Evolutionary conservation across 2,888 invertebrate species (phyloP).

Genomic region (Crematogaster levior): DNA sequence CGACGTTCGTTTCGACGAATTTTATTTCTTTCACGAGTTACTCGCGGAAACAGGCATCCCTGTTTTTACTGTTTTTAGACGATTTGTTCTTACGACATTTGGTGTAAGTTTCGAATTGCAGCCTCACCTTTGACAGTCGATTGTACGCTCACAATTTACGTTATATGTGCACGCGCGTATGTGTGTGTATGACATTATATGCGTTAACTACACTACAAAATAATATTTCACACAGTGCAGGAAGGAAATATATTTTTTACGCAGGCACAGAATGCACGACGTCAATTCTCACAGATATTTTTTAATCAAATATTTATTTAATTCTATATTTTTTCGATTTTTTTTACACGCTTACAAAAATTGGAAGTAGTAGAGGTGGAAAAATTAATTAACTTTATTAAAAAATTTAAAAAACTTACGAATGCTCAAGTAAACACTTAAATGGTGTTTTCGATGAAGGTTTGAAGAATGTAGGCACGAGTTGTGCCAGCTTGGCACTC

Average conservation of each 20-base stretch:
- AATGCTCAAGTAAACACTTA: slow-evolving; percentile 40
- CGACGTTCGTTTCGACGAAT: slow-evolving; percentile 14
- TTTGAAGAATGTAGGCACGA: slow-evolving; percentile 60
- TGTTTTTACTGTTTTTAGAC: slow-evolving; percentile 17
- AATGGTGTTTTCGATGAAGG: slow-evolving; percentile 60
- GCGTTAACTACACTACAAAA: not conserved
- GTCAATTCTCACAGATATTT: not conserved
- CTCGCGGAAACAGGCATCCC: slow-evolving; percentile 23
- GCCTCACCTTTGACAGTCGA: not conserved
- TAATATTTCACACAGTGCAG: not conserved
- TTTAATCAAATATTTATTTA: slow-evolving; percentile 12
- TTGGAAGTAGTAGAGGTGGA: slow-evolving; percentile 35
- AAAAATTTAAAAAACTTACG: slow-evolving; percentile 1
- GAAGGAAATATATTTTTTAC: not conserved
- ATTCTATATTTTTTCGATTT: not conserved
- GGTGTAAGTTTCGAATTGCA: slow-evolving; percentile 1
- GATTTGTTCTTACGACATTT: slow-evolving; percentile 6
- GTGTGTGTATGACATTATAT: not conserved
- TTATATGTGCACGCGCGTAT: not conserved
- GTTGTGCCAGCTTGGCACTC: slow-evolving; percentile 70
- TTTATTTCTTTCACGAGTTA: slow-evolving; percentile 39
- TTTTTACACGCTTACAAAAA: slow-evolving; percentile 9
- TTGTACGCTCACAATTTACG: not conserved
- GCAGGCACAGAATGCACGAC: not conserved
- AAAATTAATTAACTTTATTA: too few species aligned